Conservation (phyloP, 2,888 invertebrate species). For the Calephelis perditalis region DNA sequence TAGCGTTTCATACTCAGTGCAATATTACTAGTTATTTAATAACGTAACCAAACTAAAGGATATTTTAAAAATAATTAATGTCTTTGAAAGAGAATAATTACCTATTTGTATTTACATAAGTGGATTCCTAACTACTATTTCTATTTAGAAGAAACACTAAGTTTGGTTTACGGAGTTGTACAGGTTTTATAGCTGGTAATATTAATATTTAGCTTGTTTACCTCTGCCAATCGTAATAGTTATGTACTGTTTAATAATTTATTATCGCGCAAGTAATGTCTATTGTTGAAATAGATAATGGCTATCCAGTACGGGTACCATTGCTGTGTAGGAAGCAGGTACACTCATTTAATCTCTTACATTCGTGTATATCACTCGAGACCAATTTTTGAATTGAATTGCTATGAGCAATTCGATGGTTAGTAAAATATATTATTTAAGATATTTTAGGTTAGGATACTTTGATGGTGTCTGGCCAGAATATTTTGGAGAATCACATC, state of each 20-base stretch:
- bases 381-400: constrained; percentile 73
- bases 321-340: constrained; percentile 29
- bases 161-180: constrained; percentile 76
- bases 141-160: constrained; percentile 55
- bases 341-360: constrained; percentile 48
- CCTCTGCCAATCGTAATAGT: constrained; percentile 78
- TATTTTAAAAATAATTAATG: constrained; percentile 74
- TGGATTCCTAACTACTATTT: constrained; percentile 65
- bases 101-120: constrained; percentile 75
- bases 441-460: constrained; percentile 78
- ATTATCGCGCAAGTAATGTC: constrained; percentile 72
- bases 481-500: constrained; percentile 77
- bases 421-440: constrained; percentile 73
- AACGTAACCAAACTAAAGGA: constrained; percentile 79
- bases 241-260: constrained; percentile 75
- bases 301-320: constrained; percentile 63
- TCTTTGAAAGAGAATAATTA: constrained; percentile 72
- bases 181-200: constrained; percentile 78
- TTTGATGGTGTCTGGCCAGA: constrained; percentile 77
- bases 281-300: constrained; percentile 76
- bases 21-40: constrained; percentile 80
- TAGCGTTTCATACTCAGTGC: constrained; percentile 79
- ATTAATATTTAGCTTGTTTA: constrained; percentile 75
- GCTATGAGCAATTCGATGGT: constrained; percentile 71
- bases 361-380: constrained; percentile 66